These are phyloP conservation scores for Lutraria lutraria DNA, from an alignment of 2,888 invertebrate genomes.

Conservation along the genomic window DNA sequence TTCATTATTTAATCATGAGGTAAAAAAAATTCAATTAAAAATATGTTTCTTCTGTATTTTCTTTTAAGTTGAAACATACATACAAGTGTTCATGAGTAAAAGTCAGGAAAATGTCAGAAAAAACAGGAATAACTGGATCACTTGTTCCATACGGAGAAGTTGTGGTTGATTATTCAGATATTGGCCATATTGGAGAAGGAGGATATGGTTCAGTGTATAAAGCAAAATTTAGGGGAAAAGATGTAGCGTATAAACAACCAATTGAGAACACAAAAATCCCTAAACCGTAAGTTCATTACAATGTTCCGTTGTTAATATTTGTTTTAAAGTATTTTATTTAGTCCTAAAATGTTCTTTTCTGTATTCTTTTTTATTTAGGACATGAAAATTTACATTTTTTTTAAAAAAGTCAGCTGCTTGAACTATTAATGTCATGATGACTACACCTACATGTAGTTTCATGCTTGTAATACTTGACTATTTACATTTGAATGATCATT, in stretches of 20 bases:
- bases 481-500: no score
- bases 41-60: no score
- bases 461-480: neutral
- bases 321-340: no score
- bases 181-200: slow-evolving; percentile 54
- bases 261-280: slow-evolving; percentile 27
- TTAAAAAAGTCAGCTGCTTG: neutral
- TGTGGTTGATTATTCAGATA: neutral
- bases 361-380: neutral
- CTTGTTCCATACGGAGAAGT: neutral
- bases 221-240: slow-evolving; percentile 25
- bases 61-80: no score
- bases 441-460: neutral
- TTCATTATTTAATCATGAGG: no score
- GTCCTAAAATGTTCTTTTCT: neutral
- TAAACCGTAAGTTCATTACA: slow-evolving; percentile 23
- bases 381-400: neutral
- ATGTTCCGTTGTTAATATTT: neutral
- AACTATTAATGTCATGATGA: neutral
- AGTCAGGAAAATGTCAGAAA: no score
- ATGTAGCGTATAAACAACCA: slow-evolving; percentile 59
- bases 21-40: no score
- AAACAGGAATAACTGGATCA: neutral
- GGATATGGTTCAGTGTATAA: slow-evolving; percentile 55
- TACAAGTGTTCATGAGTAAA: no score